A percentile compares a stretch with the other conserved stretches of the same genome.
Conservation (phyloP, 2,888 invertebrate genomes). For the Marronus borbonicus region DNA sequence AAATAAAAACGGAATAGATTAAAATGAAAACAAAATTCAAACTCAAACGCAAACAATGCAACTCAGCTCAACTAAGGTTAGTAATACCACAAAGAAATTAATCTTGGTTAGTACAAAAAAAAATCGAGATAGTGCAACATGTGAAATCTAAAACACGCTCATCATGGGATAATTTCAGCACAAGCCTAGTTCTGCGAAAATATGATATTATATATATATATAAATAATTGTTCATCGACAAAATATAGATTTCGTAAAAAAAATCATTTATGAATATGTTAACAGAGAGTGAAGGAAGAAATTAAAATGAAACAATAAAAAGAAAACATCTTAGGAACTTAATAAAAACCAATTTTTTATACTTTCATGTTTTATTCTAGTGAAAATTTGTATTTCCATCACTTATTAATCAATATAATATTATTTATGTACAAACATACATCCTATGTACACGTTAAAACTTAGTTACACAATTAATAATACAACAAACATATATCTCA, state of each 20-base stretch:
- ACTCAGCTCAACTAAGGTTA: slow-evolving; percentile 22
- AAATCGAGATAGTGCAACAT: background rate
- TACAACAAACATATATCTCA: slow-evolving; percentile 62
- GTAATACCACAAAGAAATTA: slow-evolving; percentile 12
- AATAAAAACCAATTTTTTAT: slow-evolving; percentile 54
- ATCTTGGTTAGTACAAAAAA: background rate
- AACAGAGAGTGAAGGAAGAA: slow-evolving; percentile 5
- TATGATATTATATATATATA: too few relatives aligned
- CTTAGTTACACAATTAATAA: slow-evolving; percentile 63
- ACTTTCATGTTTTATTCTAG: slow-evolving; percentile 68
- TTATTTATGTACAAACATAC: slow-evolving; percentile 72
- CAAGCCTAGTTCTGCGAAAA: too few relatives aligned
- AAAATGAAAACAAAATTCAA: slow-evolving; percentile 54
- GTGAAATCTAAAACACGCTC: too few relatives aligned
- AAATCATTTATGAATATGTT: slow-evolving; percentile 7
- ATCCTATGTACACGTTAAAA: slow-evolving; percentile 70
- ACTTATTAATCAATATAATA: slow-evolving; percentile 70
- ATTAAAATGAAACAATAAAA: slow-evolving; percentile 36
- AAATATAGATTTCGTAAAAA: too few relatives aligned
- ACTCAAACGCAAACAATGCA: slow-evolving; percentile 17
- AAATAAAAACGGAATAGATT: slow-evolving; percentile 38
- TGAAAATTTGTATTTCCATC: slow-evolving; percentile 70
- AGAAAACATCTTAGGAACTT: slow-evolving; percentile 27
- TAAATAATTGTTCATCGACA: too few relatives aligned
- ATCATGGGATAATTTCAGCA: too few relatives aligned